These are phyloP conservation scores for Knipowitschia caucasica DNA, from an alignment of 2,797 vertebrate genomes.

Conservation along the genomic window DNA sequence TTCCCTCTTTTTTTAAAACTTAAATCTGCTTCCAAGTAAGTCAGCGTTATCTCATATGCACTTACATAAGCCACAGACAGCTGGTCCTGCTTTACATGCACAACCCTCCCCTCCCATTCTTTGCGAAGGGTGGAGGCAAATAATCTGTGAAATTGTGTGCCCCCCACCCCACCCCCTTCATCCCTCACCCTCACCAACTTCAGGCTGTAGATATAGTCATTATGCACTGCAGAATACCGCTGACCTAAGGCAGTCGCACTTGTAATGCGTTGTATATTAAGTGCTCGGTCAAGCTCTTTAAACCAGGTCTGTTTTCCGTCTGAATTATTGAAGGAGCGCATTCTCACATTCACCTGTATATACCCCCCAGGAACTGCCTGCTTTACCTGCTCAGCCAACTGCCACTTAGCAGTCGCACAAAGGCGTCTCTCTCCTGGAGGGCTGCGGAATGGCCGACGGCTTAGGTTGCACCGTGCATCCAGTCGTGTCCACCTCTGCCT, in stretches of 20 bases:
- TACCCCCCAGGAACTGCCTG: slow-evolving; percentile 32
- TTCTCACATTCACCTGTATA: slow-evolving; percentile 52
- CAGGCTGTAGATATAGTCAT: slow-evolving; percentile 13
- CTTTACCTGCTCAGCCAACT: slow-evolving; percentile 51
- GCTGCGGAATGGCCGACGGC: not conserved
- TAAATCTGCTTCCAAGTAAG: slow-evolving; percentile 20
- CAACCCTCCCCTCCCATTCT: slow-evolving; percentile 32
- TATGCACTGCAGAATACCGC: slow-evolving; percentile 2
- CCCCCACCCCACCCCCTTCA: too few species aligned
- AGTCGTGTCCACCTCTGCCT: not conserved
- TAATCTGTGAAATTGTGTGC: slow-evolving; percentile 38
- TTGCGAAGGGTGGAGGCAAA: slow-evolving; percentile 22
- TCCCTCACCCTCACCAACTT: slow-evolving; percentile 20
- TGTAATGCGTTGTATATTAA: slow-evolving; percentile 36
- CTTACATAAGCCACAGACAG: slow-evolving; percentile 51
- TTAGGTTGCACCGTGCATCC: not conserved
- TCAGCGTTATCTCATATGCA: slow-evolving; percentile 31
- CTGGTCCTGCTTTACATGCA: slow-evolving; percentile 48
- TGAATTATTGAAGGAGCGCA: slow-evolving; percentile 72
- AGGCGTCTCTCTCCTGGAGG: not conserved
- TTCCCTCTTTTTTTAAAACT: slow-evolving; percentile 10
- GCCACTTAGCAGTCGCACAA: slow-evolving; percentile 14
- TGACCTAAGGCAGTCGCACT: slow-evolving; percentile 20
- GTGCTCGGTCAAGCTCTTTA: slow-evolving; percentile 42
- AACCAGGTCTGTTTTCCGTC: slow-evolving; percentile 64